Evolutionary conservation across 2,113 vertebrate species (phyloP), one percentile per base, ranked within the genome.

Genomic region (Siniperca chuatsi): DNA sequence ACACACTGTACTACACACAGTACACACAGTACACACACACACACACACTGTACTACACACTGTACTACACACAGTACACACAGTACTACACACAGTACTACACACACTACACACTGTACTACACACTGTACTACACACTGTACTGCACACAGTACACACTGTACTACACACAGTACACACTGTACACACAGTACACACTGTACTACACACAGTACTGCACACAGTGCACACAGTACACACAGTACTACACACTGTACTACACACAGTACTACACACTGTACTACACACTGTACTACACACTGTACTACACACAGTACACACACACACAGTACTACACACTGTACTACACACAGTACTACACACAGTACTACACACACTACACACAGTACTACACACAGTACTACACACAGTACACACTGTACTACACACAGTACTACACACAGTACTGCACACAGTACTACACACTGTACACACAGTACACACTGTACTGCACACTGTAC

Each of bases 331-430:
- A 25, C 25, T 25, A 25, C 25, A 25, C 25, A 25, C 25, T 25
- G 25, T 25, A 25, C 25, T 13, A 75, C 68, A 18, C 37, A 13
- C 23, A n/a, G 16, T 42, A 54, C 13, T 16, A 42, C 37, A 73
- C 46, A 18, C 11, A 23, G 18, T n/a, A n/a, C n/a, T n/a, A n/a
- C n/a, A n/a, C n/a, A n/a, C n/a, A n/a, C n/a, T n/a, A n/a, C n/a
- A n/a, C n/a, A n/a, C n/a, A n/a, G n/a, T n/a, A n/a, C n/a, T 20
- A 62, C 29, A 71, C 46, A 48, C 71, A 23, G 10, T 16, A 66
- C 12, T 20, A 40, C 62, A 87, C 75, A 6, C 66, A 18, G 23
- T 20, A 40, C 62, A 87, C 75, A 6, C 66, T 18, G 23, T 16
- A 35, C 18, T 6, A 67, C 62, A 50, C 55, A 69, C 62, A 12